Evolutionary conservation across 2,888 invertebrate species (phyloP).

Genomic region (Protodeltote pygarga): DNA sequence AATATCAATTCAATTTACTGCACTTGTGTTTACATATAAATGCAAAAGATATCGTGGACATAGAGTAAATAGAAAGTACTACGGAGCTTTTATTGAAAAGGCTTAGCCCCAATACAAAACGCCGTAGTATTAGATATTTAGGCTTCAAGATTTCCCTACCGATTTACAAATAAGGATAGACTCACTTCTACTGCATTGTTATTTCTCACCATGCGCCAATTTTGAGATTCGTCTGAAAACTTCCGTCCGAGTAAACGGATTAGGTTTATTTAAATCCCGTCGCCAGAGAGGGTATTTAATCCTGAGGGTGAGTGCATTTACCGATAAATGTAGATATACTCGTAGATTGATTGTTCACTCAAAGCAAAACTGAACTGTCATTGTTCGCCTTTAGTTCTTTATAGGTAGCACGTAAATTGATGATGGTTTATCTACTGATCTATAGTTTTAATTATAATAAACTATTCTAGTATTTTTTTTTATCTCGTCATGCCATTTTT

Average conservation of each 20-base stretch:
- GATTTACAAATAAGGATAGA: conserved; percentile 19
- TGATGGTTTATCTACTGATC: too few relatives aligned
- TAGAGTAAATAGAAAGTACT: too few relatives aligned
- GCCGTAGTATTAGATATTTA: conserved; percentile 33
- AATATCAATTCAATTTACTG: conserved; percentile 35
- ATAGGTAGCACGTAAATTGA: too few relatives aligned
- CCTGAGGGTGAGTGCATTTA: too few relatives aligned
- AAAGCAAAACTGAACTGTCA: too few relatives aligned
- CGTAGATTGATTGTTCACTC: too few relatives aligned
- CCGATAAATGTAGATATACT: too few relatives aligned
- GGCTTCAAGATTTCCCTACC: conserved; percentile 31
- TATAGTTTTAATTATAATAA: too few relatives aligned
- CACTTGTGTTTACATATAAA: conserved; percentile 21
- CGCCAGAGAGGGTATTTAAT: background rate
- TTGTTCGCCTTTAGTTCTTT: too few relatives aligned
- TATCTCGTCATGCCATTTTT: too few relatives aligned
- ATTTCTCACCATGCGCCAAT: conserved; percentile 3
- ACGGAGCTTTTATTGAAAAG: too few relatives aligned
- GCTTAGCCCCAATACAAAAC: conserved; percentile 11
- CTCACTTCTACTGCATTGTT: conserved; percentile 16
- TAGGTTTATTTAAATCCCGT: background rate
- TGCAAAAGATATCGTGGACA: conserved; percentile 10
- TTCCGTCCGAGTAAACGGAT: background rate
- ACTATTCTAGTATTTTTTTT: too few relatives aligned
- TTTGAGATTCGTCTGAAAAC: conserved; percentile 2